A percentile compares a stretch with the other conserved stretches of the same genome.
Conservation (phyloP, 2,888 invertebrate species). For the Punctoribates punctum region DNA sequence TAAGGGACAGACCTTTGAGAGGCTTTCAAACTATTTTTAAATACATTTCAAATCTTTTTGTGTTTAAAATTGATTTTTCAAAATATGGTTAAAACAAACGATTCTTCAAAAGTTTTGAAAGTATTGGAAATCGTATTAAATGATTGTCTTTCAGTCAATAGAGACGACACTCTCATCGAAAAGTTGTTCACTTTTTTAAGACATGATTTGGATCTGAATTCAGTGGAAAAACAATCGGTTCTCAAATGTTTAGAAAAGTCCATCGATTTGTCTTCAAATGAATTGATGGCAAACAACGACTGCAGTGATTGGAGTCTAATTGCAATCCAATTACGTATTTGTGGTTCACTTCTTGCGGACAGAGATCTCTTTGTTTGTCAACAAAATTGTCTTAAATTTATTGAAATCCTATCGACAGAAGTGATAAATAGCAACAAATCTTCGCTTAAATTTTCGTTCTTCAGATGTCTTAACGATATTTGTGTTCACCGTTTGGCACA, state of each 20-base stretch:
- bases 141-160: not conserved
- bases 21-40: not conserved
- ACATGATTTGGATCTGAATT: not conserved
- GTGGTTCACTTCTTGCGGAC: slow-evolving; percentile 19
- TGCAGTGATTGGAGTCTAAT: not conserved
- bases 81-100: slow-evolving; percentile 1
- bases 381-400: slow-evolving; percentile 31
- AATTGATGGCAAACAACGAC: slow-evolving; percentile 3
- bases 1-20: too few species aligned
- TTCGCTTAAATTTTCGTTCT: slow-evolving; percentile 18
- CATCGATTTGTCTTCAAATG: not conserved
- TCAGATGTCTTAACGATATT: slow-evolving; percentile 17
- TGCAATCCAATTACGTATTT: not conserved
- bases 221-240: not conserved
- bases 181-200: slow-evolving; percentile 12
- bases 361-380: not conserved
- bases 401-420: not conserved
- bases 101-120: slow-evolving; percentile 10
- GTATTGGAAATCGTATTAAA: not conserved
- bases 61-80: not conserved
- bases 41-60: not conserved
- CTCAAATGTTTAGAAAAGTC: not conserved
- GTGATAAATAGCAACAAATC: slow-evolving; percentile 22
- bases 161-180: slow-evolving; percentile 34
- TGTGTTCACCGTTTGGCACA: not conserved